Conservation (phyloP, 2,888 invertebrate species). For the Sphaerophoria taeniata region DNA sequence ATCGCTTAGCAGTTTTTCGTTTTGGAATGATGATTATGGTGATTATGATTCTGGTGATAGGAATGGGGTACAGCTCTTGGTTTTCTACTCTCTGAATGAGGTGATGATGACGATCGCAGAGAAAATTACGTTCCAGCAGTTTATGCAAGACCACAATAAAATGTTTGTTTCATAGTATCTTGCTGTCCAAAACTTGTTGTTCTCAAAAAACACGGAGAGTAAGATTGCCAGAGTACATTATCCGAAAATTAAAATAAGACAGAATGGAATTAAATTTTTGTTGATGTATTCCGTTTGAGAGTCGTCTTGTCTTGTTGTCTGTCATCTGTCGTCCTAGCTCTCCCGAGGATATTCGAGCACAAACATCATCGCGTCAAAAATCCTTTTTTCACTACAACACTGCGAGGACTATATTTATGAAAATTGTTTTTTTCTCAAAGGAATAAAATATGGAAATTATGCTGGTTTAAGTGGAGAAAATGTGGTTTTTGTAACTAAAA, state of each 20-base stretch:
- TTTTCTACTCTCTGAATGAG: conserved; percentile 12
- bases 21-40: conserved; percentile 6
- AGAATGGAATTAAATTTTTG: conserved; percentile 64
- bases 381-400: conserved; percentile 29
- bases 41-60: background rate
- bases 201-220: conserved; percentile 49
- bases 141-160: conserved; percentile 48
- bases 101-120: conserved; percentile 49
- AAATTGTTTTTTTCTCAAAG: conserved; percentile 55
- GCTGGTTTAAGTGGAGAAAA: conserved; percentile 45
- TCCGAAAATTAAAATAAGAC: conserved; percentile 69
- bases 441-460: conserved; percentile 59
- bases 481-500: conserved; percentile 33
- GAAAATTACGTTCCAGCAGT: conserved; percentile 17
- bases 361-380: conserved; percentile 45
- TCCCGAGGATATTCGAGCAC: background rate
- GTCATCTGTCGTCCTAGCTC: conserved; percentile 24
- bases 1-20: conserved; percentile 60
- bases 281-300: conserved; percentile 35
- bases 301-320: conserved; percentile 12
- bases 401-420: conserved; percentile 5
- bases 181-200: conserved; percentile 41
- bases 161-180: conserved; percentile 35
- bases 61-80: background rate
- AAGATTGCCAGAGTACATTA: conserved; percentile 58